Evolutionary conservation across 1,140 invertebrate species (phyloP).

Genomic region (Teleopsis dalmanni): DNA sequence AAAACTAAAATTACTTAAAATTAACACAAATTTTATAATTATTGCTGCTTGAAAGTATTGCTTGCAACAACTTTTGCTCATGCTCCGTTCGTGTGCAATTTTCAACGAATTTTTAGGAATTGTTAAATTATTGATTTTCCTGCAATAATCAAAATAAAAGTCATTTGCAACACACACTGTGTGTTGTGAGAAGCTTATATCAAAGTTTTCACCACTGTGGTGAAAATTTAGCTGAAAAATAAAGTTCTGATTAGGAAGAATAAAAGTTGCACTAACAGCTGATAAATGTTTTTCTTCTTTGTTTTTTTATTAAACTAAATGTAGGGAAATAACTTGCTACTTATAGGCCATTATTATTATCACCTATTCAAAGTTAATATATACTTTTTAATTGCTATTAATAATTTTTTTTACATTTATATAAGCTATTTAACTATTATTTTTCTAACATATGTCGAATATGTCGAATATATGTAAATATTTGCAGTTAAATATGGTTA

Average conservation of each 20-base stretch:
- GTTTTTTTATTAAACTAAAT: background rate
- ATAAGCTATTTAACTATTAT: background rate
- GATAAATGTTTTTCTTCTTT: background rate
- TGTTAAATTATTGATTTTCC: too few relatives aligned
- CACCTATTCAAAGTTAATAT: background rate
- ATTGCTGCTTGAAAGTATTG: background rate
- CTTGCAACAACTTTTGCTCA: too few relatives aligned
- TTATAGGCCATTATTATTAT: background rate
- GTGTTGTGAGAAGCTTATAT: too few relatives aligned
- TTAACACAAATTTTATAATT: background rate
- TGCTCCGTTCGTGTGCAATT: too few relatives aligned
- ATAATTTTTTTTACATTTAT: background rate
- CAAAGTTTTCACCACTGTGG: too few relatives aligned
- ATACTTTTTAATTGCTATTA: background rate
- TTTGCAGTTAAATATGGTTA: too few relatives aligned
- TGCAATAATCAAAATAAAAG: too few relatives aligned
- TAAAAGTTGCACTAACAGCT: background rate
- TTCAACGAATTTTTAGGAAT: too few relatives aligned
- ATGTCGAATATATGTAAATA: background rate
- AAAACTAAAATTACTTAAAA: background rate
- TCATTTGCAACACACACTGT: too few relatives aligned
- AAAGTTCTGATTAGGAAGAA: background rate
- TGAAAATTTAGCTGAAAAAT: background rate
- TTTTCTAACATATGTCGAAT: background rate
- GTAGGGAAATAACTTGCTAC: background rate